phyloP scores from a whole-genome alignment of 2,797 vertebrate species.

The Cercopithecus neglectus region DNA sequence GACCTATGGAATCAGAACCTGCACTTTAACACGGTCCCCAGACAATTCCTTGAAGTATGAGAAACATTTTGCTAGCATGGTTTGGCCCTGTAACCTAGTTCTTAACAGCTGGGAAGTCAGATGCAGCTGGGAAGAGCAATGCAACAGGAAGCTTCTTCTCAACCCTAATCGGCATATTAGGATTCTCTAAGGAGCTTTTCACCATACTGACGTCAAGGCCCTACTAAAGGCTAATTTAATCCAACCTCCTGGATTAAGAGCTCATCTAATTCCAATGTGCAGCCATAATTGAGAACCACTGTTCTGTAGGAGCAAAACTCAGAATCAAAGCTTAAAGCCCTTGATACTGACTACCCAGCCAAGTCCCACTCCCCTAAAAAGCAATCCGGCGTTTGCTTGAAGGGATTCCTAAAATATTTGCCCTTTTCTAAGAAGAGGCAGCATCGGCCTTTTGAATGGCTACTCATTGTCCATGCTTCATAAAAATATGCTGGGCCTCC shows the following conservation, averaged over 20 bases:
- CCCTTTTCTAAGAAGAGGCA: slow-evolving; percentile 63
- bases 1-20: not conserved
- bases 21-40: slow-evolving; percentile 32
- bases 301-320: not conserved
- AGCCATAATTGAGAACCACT: not conserved
- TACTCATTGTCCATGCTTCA: slow-evolving; percentile 58
- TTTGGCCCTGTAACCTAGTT: not conserved
- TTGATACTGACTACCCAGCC: not conserved
- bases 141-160: not conserved
- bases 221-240: not conserved
- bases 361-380: slow-evolving; percentile 45
- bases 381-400: slow-evolving; percentile 51
- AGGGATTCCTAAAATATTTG: slow-evolving; percentile 77
- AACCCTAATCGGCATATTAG: not conserved
- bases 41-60: not conserved
- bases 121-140: not conserved
- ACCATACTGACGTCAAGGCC: not conserved
- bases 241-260: not conserved
- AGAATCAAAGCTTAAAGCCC: slow-evolving; percentile 17
- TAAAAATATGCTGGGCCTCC: slow-evolving; percentile 52
- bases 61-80: not conserved
- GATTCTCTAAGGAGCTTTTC: not conserved
- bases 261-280: not conserved
- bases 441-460: slow-evolving; percentile 61
- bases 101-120: not conserved